These are phyloP conservation scores for Threskiornis aethiopicus DNA, from an alignment of 2,797 vertebrate genomes.

Conservation along the genomic window DNA sequence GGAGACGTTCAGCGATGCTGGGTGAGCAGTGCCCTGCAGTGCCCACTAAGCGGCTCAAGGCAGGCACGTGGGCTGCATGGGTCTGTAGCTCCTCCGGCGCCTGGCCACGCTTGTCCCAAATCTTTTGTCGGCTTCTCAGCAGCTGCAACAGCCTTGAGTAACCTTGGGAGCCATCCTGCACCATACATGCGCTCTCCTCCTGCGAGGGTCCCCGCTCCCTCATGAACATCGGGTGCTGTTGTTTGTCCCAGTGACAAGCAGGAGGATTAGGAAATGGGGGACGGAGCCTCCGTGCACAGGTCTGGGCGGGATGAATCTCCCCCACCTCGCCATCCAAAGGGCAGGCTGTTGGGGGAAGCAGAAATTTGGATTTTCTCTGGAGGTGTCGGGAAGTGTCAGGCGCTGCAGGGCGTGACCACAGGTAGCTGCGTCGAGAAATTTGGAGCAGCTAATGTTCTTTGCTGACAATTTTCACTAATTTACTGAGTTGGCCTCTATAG, in stretches of 20 bases:
- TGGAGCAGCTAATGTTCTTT: background rate
- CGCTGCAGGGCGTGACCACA: fast-evolving
- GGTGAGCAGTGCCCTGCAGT: background rate
- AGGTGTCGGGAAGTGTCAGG: background rate
- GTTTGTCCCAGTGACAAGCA: background rate
- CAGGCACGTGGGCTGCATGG: background rate
- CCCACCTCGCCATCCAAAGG: fast-evolving
- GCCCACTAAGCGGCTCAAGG: background rate
- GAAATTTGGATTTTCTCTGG: background rate
- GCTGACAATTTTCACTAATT: background rate
- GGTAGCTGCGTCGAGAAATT: fast-evolving
- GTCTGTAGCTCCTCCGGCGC: fast-evolving
- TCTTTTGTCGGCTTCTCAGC: background rate
- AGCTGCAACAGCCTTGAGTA: background rate
- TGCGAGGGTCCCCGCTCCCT: background rate
- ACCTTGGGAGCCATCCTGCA: background rate
- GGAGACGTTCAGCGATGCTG: background rate
- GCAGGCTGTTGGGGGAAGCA: background rate
- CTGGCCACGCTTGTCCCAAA: background rate
- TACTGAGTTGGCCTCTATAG: background rate
- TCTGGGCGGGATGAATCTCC: background rate
- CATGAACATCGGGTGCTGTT: fast-evolving
- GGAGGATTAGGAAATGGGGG: background rate
- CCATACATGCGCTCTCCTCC: background rate
- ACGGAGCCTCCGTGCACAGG: fast-evolving